Base-by-base conservation (phyloP, 2,797 vertebrate genomes). In the Carapus acus region DNA sequence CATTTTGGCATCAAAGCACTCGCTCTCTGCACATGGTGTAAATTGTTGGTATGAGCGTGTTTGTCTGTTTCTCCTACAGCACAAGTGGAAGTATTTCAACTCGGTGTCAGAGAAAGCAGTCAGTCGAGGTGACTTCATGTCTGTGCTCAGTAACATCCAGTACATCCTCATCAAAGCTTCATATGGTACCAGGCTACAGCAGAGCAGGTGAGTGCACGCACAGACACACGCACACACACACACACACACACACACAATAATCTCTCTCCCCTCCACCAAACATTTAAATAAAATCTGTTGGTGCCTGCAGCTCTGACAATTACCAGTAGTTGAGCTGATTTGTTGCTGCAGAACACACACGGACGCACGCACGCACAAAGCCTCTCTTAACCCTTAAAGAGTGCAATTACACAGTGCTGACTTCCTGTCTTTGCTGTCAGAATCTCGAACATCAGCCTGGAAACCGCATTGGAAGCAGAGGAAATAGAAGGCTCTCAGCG, bases 41-140 rank as follows among this genome's bases (percentile, higher is more conserved):
- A 6, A 29, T 6, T 29, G 27, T 6, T 29, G 11, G 11, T 29
- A 11, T 29, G 11, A 29, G n/a, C n/a, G n/a, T 33, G 31, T 53
- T 16, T 65, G 34, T 59, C 19, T 71, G 36, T 56, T 21, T 63
- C 17, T 72, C 24, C 73, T 59, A 13, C 83, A 98, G 96, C 84
- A 89, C 74, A 82, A 82, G 39, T 98, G 95, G 96, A 93, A 88
- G 48, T 94, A 97, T 59, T 97, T 93, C 64, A 96, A 96, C 69
- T 92, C 93, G 0, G 92, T 94, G 23, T 95, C 88, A 18, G 91
- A 93, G 6, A 67, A 83, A 43, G 58, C 89, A 0, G 92, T 97
- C 43, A 88, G 84, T 24, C 92, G 69, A 17, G 71, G 77, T 0
- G 93, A 98, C 77, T 96, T 98, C 78, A 85, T 98, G 91, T 91